A percentile compares a stretch with the other conserved stretches of the same genome.
phyloP scores from a whole-genome alignment of 1,140 invertebrate species.

The Belonocnema kinseyi region DNA sequence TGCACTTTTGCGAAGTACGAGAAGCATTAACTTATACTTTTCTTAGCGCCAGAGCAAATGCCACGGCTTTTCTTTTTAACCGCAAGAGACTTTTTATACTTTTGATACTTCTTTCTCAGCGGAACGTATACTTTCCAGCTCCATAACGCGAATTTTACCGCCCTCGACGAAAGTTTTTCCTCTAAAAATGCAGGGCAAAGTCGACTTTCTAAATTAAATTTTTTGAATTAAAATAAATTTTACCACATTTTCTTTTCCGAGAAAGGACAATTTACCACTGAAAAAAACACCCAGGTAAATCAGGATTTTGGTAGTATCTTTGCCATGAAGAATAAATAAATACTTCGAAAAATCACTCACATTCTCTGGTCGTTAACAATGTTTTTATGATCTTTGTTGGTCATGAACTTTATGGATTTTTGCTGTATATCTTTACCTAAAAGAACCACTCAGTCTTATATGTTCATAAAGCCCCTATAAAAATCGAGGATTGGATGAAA shows the following conservation, averaged over 20 bases:
- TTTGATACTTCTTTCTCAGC: conserved; percentile 13
- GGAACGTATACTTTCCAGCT: background rate
- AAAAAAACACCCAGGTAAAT: background rate
- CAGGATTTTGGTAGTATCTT: background rate
- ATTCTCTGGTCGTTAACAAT: too few species aligned
- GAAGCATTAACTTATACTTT: conserved; percentile 32
- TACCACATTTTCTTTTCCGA: background rate
- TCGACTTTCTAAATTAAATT: conserved; percentile 14
- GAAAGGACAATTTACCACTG: background rate
- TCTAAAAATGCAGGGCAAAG: background rate
- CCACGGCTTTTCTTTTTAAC: conserved; percentile 22
- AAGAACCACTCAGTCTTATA: too few species aligned
- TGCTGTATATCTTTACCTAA: too few species aligned
- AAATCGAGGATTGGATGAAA: too few species aligned
- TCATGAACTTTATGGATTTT: too few species aligned
- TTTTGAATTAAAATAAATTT: conserved; percentile 12
- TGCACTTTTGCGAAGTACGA: conserved; percentile 29
- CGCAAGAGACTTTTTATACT: conserved; percentile 26
- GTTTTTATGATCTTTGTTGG: too few species aligned
- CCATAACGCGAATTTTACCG: conserved; percentile 25
- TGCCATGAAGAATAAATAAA: too few species aligned
- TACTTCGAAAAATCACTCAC: too few species aligned
- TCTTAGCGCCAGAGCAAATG: conserved; percentile 19
- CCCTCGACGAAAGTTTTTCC: conserved; percentile 17
- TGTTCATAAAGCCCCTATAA: too few species aligned